Conservation (phyloP, 2,797 vertebrate species). For the Philypnodon macrostomus region DNA sequence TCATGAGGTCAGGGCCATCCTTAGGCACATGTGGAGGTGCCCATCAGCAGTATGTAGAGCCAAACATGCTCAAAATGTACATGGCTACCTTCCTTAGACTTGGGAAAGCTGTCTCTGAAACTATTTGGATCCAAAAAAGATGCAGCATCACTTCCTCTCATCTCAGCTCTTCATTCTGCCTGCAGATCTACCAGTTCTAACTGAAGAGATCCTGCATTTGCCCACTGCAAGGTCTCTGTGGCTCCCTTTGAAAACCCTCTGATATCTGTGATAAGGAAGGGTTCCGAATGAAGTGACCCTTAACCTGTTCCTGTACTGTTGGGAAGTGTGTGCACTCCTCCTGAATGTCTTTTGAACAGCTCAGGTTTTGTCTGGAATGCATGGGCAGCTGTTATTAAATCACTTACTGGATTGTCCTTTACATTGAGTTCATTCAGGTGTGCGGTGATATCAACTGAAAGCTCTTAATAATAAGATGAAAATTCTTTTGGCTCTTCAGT, state of each 20-base stretch:
- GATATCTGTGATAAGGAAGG: neutral
- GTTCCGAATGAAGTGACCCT: neutral
- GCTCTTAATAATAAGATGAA: constrained; percentile 13
- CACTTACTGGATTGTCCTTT: constrained; percentile 5
- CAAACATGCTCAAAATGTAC: constrained; percentile 7
- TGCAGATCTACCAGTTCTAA: neutral
- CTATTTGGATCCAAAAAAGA: constrained; percentile 11
- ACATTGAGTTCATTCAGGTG: constrained; percentile 32
- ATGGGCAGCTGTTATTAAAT: neutral
- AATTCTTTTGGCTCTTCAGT: constrained; percentile 9
- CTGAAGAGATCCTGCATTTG: neutral
- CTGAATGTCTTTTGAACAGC: neutral
- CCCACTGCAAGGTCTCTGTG: neutral
- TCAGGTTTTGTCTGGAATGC: neutral
- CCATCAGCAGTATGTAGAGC: constrained; percentile 1
- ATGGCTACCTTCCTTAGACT: constrained; percentile 16
- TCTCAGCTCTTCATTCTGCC: constrained; percentile 14
- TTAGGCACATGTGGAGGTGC: constrained; percentile 5
- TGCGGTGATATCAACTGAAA: constrained; percentile 28
- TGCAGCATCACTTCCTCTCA: constrained; percentile 14
- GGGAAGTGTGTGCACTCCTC: neutral
- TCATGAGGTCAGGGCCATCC: neutral
- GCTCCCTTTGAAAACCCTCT: neutral
- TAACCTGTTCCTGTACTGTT: neutral
- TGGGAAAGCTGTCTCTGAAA: constrained; percentile 13